phyloP scores from a whole-genome alignment of 2,888 invertebrate species.

The Synanthedon myopaeformis region DNA sequence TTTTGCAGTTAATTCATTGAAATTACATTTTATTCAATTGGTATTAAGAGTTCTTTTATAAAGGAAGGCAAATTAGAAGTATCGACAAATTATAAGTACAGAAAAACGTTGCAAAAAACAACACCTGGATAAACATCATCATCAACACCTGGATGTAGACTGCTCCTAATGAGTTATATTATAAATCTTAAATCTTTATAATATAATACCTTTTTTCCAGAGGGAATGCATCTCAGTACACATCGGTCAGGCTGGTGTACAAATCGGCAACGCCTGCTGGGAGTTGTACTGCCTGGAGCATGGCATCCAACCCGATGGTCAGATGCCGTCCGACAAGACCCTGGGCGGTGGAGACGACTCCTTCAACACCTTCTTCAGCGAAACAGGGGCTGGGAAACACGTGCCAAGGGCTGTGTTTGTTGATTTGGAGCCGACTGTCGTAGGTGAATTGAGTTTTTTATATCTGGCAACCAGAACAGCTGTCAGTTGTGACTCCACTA shows the following conservation, averaged over 20 bases:
- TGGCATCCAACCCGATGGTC: slow-evolving; percentile 86
- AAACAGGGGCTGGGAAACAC: slow-evolving; percentile 83
- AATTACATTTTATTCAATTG: too few species aligned
- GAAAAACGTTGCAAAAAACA: too few species aligned
- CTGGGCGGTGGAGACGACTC: slow-evolving; percentile 81
- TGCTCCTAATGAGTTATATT: too few species aligned
- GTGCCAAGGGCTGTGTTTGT: slow-evolving; percentile 91
- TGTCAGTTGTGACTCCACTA: not conserved
- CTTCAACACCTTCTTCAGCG: slow-evolving; percentile 83
- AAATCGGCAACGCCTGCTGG: slow-evolving; percentile 91
- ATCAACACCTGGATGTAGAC: too few species aligned
- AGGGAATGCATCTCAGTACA: slow-evolving; percentile 90
- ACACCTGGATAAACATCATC: too few species aligned
- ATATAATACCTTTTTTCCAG: slow-evolving; percentile 46
- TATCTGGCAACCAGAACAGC: not conserved
- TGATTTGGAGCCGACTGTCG: slow-evolving; percentile 93
- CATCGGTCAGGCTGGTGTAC: slow-evolving; percentile 88
- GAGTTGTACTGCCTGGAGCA: slow-evolving; percentile 88
- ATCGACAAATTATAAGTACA: too few species aligned
- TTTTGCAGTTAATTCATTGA: too few species aligned
- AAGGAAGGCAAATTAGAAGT: too few species aligned
- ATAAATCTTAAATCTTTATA: too few species aligned
- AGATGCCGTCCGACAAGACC: slow-evolving; percentile 86
- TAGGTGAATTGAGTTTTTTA: slow-evolving; percentile 71
- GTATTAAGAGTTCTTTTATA: too few species aligned